Base-by-base conservation (phyloP, 2,797 vertebrate genomes). In the Ispidina picta region DNA sequence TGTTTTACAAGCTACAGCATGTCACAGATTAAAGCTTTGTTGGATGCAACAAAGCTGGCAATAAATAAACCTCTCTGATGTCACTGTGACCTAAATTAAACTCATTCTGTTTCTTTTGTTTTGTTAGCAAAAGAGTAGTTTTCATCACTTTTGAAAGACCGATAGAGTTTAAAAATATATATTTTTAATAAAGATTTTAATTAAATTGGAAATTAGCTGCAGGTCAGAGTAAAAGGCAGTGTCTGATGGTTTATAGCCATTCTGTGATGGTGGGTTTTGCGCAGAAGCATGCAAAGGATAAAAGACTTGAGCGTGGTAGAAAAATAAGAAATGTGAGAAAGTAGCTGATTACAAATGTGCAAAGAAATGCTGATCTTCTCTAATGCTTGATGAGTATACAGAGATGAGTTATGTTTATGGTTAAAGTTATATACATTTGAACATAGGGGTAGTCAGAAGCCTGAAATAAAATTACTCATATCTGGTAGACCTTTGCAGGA, bases 21-120 rank as follows among this genome's bases (percentile, higher is more conserved):
- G 94, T 96, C 96, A 96, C 90, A 96, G 93, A 95, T 96, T 96
- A 96, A 96, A 96, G 95, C 92, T 96, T 96, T 95, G 95, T 91
- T 95, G 86, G 90, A 90, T 93, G 69, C 83, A 95, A 94, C 94
- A 95, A 96, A 95, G 94, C 88, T 95, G 88, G 89, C 95, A 96
- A 91, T 94, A 96, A 96, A 96, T 96, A 95, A 94, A 93, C 72
- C 78, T 95, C 85, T 94, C 92, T 93, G 88, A 95, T 96, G 81
- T 96, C 92, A 94, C 83, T 82, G 75, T 96, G 95, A 95, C 95
- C 95, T 96, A 96, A 96, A 96, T 96, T 95, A 94, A 96, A 95
- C 95, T 95, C 92, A 74, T 88, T 83, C 91, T 86, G 56, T 90
- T 93, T 83, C 56, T 35, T 81, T 62, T 79, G 52, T 88, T 90